These are phyloP conservation scores for Metallyticus violacea DNA, from an alignment of 2,888 invertebrate genomes.

Conservation along the genomic window DNA sequence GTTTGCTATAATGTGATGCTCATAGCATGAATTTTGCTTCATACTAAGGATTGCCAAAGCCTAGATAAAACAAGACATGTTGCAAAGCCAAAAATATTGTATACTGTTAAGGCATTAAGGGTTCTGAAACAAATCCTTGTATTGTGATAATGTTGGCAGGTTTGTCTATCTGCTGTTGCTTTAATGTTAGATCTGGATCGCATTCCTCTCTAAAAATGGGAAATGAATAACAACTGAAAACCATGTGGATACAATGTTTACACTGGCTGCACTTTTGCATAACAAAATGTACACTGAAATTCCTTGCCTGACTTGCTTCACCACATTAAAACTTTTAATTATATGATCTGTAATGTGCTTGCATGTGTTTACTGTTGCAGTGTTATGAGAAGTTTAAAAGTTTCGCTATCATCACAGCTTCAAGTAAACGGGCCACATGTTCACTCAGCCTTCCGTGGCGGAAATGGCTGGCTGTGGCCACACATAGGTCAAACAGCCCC, in stretches of 20 bases:
- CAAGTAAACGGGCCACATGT: background rate
- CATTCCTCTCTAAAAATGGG: background rate
- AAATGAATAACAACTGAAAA: background rate
- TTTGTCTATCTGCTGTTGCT: background rate
- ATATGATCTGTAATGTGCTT: background rate
- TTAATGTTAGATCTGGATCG: background rate
- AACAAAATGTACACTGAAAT: background rate
- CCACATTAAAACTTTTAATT: background rate
- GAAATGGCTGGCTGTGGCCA: background rate
- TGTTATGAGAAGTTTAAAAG: background rate
- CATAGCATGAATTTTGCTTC: background rate
- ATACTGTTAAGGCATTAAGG: conserved; percentile 1
- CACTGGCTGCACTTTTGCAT: background rate
- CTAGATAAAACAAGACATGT: conserved; percentile 3
- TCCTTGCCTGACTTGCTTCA: background rate
- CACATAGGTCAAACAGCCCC: conserved; percentile 15
- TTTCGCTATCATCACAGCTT: background rate
- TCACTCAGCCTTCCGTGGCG: conserved; percentile 19
- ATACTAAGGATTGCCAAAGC: background rate
- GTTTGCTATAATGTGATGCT: background rate
- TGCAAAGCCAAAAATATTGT: background rate
- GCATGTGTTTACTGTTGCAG: background rate
- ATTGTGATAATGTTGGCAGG: background rate
- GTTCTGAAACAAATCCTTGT: background rate
- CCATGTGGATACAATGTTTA: background rate